A percentile compares a stretch with the other conserved stretches of the same genome.
phyloP scores from a whole-genome alignment of 1,140 invertebrate species.

The Plectrocnemia conspersa region DNA sequence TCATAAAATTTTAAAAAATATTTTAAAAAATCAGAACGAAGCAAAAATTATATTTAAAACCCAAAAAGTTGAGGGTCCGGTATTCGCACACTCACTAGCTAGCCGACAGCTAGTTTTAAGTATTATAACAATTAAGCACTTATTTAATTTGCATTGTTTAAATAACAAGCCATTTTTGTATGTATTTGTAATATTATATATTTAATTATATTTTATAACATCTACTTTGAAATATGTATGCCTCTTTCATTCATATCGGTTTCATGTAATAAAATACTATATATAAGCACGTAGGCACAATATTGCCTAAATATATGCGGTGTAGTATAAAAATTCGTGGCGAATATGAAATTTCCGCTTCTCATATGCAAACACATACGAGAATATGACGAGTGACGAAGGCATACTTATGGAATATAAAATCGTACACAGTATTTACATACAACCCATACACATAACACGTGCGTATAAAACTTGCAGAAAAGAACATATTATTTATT shows the following conservation, averaged over 20 bases:
- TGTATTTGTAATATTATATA: conserved; percentile 21
- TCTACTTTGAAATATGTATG: too few relatives aligned
- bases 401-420: not conserved
- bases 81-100: too few relatives aligned
- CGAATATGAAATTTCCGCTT: conserved; percentile 33
- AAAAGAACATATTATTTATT: conserved; percentile 35
- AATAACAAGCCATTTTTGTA: conserved; percentile 31
- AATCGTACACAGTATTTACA: not conserved
- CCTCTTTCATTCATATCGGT: conserved; percentile 31
- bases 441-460: conserved; percentile 1
- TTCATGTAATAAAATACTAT: conserved; percentile 34
- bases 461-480: not conserved
- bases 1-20: too few relatives aligned
- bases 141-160: too few relatives aligned
- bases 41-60: too few relatives aligned
- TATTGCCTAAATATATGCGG: conserved; percentile 19
- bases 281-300: too few relatives aligned
- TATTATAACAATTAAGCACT: too few relatives aligned
- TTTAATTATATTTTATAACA: too few relatives aligned
- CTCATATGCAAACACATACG: not conserved
- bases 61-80: too few relatives aligned
- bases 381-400: conserved; percentile 14
- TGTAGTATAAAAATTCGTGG: conserved; percentile 13
- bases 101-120: too few relatives aligned
- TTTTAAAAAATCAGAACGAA: too few relatives aligned